These are phyloP conservation scores for Lucilia cuprina DNA, from an alignment of 1,140 invertebrate genomes.

Conservation along the genomic window DNA sequence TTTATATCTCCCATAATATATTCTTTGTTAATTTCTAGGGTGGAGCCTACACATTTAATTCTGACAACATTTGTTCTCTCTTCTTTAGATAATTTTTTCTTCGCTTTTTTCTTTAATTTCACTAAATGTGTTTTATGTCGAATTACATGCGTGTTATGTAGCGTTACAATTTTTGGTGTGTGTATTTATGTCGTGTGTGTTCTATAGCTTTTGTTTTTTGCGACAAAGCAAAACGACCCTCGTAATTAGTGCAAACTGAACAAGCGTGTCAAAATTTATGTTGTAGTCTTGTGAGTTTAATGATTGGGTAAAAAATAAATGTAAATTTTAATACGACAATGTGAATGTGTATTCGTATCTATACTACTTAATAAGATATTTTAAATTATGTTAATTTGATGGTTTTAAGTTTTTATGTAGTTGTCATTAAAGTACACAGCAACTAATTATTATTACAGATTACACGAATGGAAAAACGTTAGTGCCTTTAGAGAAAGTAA, in stretches of 20 bases:
- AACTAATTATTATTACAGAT: background rate
- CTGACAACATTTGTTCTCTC: background rate
- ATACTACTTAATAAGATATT: constrained; percentile 4
- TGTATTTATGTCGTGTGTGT: background rate
- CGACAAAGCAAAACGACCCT: constrained; percentile 17
- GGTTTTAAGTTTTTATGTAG: constrained; percentile 7
- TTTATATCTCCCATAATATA: background rate
- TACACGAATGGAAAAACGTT: background rate
- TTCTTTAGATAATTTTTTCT: background rate
- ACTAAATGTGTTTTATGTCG: background rate
- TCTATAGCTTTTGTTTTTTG: background rate
- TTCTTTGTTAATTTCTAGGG: constrained; percentile 6
- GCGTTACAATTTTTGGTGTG: background rate
- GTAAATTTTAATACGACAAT: background rate
- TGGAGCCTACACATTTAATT: background rate
- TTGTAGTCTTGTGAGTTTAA: background rate
- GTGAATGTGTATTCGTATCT: background rate
- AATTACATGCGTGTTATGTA: constrained; percentile 1
- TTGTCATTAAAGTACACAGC: background rate
- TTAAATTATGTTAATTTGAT: constrained; percentile 13
- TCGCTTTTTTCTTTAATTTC: background rate
- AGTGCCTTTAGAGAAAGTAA: background rate
- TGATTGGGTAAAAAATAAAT: constrained; percentile 44
- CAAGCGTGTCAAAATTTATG: constrained; percentile 20
- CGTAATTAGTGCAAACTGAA: constrained; percentile 23